A percentile compares a stretch with the other conserved stretches of the same genome.
Conservation (phyloP, 2,113 vertebrate genomes). For the Neolamprologus hecqui region DNA sequence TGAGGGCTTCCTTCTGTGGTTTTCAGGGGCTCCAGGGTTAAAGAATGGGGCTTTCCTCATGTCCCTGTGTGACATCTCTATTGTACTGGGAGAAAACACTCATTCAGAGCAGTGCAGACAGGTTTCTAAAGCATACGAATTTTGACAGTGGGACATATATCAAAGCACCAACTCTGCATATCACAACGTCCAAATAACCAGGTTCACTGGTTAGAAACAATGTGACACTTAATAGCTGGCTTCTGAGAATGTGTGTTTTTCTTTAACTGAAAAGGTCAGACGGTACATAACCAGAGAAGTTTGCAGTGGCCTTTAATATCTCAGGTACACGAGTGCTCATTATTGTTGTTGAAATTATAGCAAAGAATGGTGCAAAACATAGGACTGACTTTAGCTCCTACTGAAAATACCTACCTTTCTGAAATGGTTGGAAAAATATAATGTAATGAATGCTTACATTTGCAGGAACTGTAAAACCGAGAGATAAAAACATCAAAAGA, state of each 20-base stretch:
- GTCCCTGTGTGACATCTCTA: constrained; percentile 54
- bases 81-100: constrained; percentile 46
- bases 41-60: constrained; percentile 34
- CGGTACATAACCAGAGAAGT: constrained; percentile 29
- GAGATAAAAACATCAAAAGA: background rate
- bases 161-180: constrained; percentile 42
- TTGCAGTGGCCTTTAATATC: background rate
- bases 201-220: constrained; percentile 38
- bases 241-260: background rate
- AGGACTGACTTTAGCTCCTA: background rate
- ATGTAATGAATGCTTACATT: background rate
- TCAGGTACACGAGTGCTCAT: background rate
- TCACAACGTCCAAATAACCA: background rate
- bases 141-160: constrained; percentile 53
- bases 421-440: background rate
- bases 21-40: constrained; percentile 5
- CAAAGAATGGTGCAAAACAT: background rate
- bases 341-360: background rate
- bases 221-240: background rate
- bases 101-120: constrained; percentile 9
- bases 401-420: background rate
- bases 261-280: background rate
- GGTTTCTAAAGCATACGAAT: constrained; percentile 20
- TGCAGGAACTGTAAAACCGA: background rate
- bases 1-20: constrained; percentile 48